phyloP scores from a whole-genome alignment of 2,797 vertebrate species.

The Arremon brunneinucha region DNA sequence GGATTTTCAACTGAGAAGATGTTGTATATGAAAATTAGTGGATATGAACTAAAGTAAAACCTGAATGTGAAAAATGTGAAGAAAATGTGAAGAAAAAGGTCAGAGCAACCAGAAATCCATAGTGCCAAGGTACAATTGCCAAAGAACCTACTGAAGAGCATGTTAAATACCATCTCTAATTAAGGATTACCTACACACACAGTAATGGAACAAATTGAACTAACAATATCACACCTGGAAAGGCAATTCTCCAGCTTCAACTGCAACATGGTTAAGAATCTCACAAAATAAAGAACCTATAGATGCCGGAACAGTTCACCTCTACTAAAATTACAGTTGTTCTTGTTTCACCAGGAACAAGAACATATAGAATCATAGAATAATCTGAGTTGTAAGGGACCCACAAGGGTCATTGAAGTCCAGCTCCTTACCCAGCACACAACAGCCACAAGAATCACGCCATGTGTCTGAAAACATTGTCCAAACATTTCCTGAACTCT shows the following conservation, averaged over 20 bases:
- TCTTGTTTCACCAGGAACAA: not conserved
- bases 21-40: not conserved
- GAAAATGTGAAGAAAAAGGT: not conserved
- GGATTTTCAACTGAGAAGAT: not conserved
- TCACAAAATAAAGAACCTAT: not conserved
- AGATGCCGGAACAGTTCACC: not conserved
- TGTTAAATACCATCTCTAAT: not conserved
- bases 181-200: not conserved
- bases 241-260: not conserved
- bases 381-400: not conserved
- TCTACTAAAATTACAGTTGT: not conserved
- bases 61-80: not conserved
- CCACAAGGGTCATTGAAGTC: not conserved
- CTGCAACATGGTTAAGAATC: not conserved
- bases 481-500: not conserved
- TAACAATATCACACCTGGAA: not conserved
- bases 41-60: not conserved
- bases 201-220: not conserved
- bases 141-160: not conserved
- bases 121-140: not conserved
- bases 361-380: not conserved
- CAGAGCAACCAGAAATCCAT: not conserved
- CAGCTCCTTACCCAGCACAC: not conserved
- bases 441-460: not conserved
- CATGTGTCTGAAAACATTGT: not conserved